Conservation (phyloP, 2,797 vertebrate species). For the Phoebastria nigripes region DNA sequence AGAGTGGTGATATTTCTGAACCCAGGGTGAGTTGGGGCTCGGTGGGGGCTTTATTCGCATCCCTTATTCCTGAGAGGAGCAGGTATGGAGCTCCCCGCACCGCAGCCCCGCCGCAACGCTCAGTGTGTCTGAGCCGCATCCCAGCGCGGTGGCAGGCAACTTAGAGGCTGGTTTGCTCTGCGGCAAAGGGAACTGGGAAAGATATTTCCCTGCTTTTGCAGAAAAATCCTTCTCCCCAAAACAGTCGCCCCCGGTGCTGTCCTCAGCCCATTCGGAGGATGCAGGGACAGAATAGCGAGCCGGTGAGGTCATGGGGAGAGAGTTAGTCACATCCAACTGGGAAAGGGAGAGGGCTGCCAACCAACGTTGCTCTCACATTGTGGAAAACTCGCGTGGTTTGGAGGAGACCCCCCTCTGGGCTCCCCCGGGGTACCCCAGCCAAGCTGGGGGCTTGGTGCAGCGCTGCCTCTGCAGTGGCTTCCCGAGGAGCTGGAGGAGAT, state of each 20-base stretch:
- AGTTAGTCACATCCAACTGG: slow-evolving; percentile 70
- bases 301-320: slow-evolving; percentile 75
- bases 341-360: slow-evolving; percentile 32
- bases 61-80: not conserved
- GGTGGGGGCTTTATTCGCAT: not conserved
- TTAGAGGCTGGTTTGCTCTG: not conserved
- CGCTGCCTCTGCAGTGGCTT: not conserved
- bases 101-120: not conserved
- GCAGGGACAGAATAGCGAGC: slow-evolving; percentile 62
- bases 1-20: not conserved
- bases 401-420: not conserved
- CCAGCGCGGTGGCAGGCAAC: fast-evolving
- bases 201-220: not conserved
- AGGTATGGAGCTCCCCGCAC: not conserved
- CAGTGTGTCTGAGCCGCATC: not conserved
- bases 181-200: not conserved
- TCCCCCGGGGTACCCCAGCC: not conserved
- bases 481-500: not conserved
- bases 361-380: not conserved
- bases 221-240: not conserved
- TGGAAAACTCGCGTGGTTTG: not conserved
- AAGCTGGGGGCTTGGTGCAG: not conserved
- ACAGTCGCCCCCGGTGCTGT: not conserved
- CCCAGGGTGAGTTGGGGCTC: not conserved
- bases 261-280: slow-evolving; percentile 19